Evolutionary conservation across 2,113 vertebrate species (phyloP).

Genomic region (Microtus pennsylvanicus): DNA sequence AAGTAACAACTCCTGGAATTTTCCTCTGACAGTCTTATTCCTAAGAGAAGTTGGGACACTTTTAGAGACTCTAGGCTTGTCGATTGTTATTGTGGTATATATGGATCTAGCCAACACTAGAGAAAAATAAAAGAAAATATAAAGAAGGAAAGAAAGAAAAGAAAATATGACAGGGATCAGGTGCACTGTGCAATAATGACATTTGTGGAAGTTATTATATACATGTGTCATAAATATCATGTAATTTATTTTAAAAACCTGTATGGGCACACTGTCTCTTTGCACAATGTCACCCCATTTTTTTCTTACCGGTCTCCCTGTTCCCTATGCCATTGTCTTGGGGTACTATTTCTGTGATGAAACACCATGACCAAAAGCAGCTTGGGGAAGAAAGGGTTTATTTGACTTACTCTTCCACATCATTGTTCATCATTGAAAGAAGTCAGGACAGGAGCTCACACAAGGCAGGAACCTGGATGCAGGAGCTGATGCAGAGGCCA

Average conservation of each 20-base stretch:
- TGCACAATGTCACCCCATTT: background rate
- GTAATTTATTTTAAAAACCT: background rate
- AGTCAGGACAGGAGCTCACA: background rate
- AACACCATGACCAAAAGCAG: background rate
- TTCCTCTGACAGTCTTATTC: constrained; percentile 1
- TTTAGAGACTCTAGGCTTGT: background rate
- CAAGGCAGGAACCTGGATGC: background rate
- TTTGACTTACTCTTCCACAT: background rate
- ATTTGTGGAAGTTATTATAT: background rate
- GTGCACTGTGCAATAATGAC: background rate
- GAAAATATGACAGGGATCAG: background rate
- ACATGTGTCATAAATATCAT: background rate
- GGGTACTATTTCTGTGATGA: background rate
- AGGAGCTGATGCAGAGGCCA: background rate
- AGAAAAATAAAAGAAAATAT: constrained; percentile 1
- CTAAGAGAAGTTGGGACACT: constrained; percentile 22
- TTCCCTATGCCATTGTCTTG: background rate
- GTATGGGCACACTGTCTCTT: background rate
- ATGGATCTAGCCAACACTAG: constrained; percentile 8
- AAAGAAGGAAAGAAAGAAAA: background rate
- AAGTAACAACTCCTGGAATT: background rate
- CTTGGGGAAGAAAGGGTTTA: background rate
- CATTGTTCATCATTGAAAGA: background rate
- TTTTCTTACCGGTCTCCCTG: background rate
- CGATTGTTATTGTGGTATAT: constrained; percentile 5